Percentiles rank a stretch among this genome's conserved stretches.
Conservation (phyloP, 2,888 invertebrate species). For the Scaptomyza tumidula region DNA sequence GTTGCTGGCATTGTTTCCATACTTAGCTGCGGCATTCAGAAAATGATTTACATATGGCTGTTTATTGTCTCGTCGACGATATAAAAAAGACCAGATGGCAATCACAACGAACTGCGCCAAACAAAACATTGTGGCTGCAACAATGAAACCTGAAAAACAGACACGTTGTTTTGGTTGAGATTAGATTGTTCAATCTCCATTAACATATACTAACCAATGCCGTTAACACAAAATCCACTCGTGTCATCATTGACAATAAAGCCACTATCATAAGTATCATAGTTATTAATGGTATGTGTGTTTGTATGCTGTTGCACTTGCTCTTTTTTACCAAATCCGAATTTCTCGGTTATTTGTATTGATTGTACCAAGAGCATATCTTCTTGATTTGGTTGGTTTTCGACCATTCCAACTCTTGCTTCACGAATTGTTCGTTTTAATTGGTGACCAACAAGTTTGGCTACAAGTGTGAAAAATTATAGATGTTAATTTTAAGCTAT, state of each 20-base stretch:
- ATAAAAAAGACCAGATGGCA: constrained; percentile 94
- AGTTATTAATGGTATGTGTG: constrained; percentile 82
- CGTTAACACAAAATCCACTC: constrained; percentile 81
- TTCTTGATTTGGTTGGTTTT: constrained; percentile 86
- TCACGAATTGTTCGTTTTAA: constrained; percentile 75
- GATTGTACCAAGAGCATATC: constrained; percentile 95
- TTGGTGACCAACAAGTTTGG: constrained; percentile 18
- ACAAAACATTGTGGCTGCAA: constrained; percentile 93
- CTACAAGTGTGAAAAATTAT: constrained; percentile 3
- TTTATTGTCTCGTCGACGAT: constrained; percentile 89
- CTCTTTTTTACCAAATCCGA: constrained; percentile 90
- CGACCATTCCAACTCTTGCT: constrained; percentile 48
- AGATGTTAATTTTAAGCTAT: not conserved
- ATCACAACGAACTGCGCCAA: constrained; percentile 94
- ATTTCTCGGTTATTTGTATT: constrained; percentile 96
- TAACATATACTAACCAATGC: constrained; percentile 80
- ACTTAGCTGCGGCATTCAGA: constrained; percentile 59
- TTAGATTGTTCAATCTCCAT: not conserved
- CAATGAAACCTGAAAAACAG: constrained; percentile 89
- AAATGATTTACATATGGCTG: constrained; percentile 58
- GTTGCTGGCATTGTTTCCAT: constrained; percentile 48
- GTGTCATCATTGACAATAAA: constrained; percentile 86
- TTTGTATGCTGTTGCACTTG: constrained; percentile 75
- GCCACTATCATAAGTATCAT: constrained; percentile 86
- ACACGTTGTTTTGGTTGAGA: not conserved